Conservation (phyloP, 2,113 vertebrate genomes). For the Chionomys nivalis region DNA sequence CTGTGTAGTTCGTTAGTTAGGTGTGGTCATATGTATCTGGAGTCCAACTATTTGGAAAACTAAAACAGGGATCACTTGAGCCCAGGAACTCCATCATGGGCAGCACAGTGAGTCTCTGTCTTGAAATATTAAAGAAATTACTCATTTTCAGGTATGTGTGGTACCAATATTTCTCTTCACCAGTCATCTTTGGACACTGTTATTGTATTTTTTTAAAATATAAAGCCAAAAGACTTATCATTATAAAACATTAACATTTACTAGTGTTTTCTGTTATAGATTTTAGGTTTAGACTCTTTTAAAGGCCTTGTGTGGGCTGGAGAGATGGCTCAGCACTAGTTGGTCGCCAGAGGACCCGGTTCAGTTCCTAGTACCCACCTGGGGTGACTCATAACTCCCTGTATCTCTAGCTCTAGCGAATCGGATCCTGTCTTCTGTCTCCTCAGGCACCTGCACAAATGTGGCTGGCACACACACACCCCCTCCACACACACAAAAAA, state of each 20-base stretch:
- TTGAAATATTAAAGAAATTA: conserved; percentile 55
- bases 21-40: not conserved
- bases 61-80: not conserved
- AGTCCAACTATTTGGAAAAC: not conserved
- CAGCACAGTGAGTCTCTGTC: not conserved
- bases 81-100: not conserved
- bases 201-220: conserved; percentile 33
- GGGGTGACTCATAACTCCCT: not conserved
- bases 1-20: not conserved
- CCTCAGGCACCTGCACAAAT: too few species aligned
- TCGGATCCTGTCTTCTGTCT: too few species aligned
- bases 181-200: conserved; percentile 40
- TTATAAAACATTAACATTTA: not conserved
- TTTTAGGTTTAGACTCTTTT: conserved; percentile 46
- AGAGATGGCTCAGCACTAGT: not conserved
- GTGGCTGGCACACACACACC: not conserved
- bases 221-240: conserved; percentile 31
- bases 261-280: conserved; percentile 11
- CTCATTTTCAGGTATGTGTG: not conserved
- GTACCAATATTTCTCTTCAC: conserved; percentile 34
- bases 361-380: not conserved
- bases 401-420: too few species aligned
- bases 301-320: not conserved
- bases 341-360: not conserved
- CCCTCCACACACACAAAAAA: not conserved